Evolutionary conservation across 2,797 vertebrate genomes (phyloP).

Genomic region (Emydoidea blandingii): DNA sequence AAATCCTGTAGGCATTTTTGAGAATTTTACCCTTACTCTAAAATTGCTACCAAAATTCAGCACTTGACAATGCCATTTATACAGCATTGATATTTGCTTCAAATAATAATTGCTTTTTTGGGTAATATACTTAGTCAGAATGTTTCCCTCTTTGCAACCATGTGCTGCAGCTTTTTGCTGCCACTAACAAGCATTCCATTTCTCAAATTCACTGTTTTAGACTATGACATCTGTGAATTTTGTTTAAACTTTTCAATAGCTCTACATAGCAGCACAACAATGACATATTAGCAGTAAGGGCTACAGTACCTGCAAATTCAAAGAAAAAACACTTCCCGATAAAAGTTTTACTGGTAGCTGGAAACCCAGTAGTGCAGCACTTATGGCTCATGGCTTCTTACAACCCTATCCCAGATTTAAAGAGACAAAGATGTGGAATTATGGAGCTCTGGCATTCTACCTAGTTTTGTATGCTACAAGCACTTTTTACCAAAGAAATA

Average conservation of each 20-base stretch:
- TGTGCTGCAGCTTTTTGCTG: not conserved
- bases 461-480: not conserved
- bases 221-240: not conserved
- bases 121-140: not conserved
- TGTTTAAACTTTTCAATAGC: not conserved
- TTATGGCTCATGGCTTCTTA: not conserved
- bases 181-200: not conserved
- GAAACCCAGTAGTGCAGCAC: not conserved
- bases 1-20: not conserved
- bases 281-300: accelerated
- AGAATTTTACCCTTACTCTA: not conserved
- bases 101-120: not conserved
- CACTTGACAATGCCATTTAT: not conserved
- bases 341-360: not conserved
- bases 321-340: not conserved
- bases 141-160: not conserved
- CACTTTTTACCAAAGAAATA: not conserved
- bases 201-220: not conserved
- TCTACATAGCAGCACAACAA: not conserved
- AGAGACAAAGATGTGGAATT: not conserved
- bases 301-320: accelerated
- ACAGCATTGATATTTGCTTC: not conserved
- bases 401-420: not conserved
- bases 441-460: not conserved
- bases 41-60: not conserved